These are phyloP conservation scores for Canis aureus DNA, from an alignment of 2,113 vertebrate genomes.

Conservation along the genomic window DNA sequence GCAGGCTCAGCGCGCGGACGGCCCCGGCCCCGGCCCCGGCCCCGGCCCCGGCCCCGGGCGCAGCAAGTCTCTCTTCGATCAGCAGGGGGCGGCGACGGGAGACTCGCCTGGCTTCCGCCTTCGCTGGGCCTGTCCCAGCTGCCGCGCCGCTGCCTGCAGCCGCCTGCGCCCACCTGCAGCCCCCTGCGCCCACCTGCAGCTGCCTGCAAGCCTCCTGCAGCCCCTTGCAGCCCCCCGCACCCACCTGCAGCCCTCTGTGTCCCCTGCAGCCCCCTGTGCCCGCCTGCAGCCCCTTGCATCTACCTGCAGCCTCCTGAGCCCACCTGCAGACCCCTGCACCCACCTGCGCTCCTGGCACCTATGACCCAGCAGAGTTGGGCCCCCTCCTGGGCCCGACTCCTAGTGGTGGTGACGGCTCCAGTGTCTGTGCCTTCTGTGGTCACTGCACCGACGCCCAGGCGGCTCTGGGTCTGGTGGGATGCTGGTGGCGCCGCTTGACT, in stretches of 20 bases:
- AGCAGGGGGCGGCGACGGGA: not conserved
- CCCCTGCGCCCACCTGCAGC: not conserved
- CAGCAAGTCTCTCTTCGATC: conserved; percentile 13
- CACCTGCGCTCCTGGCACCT: not conserved
- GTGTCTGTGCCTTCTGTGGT: not conserved
- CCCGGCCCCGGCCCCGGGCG: not conserved
- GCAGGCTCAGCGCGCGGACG: not conserved
- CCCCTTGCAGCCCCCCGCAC: not conserved
- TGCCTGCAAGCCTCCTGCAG: not conserved
- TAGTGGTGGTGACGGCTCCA: rapidly evolving
- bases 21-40: not conserved
- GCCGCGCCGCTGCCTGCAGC: not conserved
- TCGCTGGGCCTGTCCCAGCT: not conserved
- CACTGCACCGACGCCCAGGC: rapidly evolving
- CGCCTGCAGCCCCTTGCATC: not conserved
- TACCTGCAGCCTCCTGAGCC: not conserved
- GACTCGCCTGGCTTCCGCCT: conserved; percentile 48
- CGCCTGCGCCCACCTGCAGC: not conserved
- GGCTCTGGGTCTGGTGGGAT: not conserved
- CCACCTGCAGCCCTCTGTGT: not conserved
- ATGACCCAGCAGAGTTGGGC: not conserved
- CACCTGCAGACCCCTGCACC: not conserved
- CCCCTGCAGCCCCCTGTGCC: not conserved
- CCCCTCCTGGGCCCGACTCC: not conserved
- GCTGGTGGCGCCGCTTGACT: not conserved